Base-by-base conservation (phyloP, 1,140 invertebrate genomes). In the Drosophila persimilis region DNA sequence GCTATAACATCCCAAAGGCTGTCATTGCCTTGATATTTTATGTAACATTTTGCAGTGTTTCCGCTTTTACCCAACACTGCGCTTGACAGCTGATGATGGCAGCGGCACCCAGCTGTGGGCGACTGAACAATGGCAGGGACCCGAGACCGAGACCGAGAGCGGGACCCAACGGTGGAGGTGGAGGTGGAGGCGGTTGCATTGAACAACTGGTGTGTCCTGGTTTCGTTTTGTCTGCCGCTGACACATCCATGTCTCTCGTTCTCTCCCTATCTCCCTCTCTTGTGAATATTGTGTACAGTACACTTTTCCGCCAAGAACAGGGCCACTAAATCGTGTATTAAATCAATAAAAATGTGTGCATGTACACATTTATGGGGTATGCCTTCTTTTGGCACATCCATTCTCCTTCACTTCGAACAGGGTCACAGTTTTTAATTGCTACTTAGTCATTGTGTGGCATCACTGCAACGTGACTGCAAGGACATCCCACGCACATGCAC, bases 301-400 rank as follows among this genome's bases (percentile, higher is more conserved):
- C 5, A 8, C 46, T 52, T n/a, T 8, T 53, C 53, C 29, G 31
- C 26, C 65, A 67, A 67, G 41, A 69, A 55, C 47, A 66, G 66
- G 39, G 15, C 59, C 24, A 41, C 8, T 43, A 22, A 41, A 26
- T 64, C n/a, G 15, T 63, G 39, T 56, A 69, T 66, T 66, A 55
- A 69, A 66, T 55, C 43, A 55, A 66, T 66, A 67, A 64, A 41
- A 31, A 35, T 20, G 5, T 39, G 3, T 39, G 3, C 31, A 43
- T 45, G 17, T 17, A 20, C 31, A 45, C 7, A 31, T 9, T 9
- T 41, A 39, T 47, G 24, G 11, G 24, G 11, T 47, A 24, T 55
- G 50, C 61, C 44, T 47, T 64, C 35, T 46, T 64, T 53, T 20
- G 64, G 64, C 26, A 35, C 29, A 24, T 41, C 20, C 15, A 15